Conservation (phyloP, 2,113 vertebrate genomes). For the Phodopus roborovskii region DNA sequence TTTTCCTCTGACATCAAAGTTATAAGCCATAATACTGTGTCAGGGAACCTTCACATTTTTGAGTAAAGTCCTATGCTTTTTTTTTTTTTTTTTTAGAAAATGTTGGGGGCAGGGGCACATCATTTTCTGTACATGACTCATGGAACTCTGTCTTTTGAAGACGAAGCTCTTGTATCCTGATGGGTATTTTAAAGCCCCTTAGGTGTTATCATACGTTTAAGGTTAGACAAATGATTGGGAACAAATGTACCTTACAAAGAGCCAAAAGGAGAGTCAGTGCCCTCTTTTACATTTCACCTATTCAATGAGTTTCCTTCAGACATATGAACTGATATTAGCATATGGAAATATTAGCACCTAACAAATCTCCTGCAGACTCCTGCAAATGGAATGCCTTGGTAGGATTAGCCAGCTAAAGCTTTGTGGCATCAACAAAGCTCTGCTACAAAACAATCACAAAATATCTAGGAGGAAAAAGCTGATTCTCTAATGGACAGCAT, state of each 20-base stretch:
- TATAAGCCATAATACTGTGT: background rate
- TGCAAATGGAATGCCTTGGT: slow-evolving; percentile 12
- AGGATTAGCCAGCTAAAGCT: background rate
- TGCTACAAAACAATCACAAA: slow-evolving; percentile 34
- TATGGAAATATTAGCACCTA: slow-evolving; percentile 8
- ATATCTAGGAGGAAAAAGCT: background rate
- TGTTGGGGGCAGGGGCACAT: background rate
- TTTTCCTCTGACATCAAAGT: background rate
- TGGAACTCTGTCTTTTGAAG: slow-evolving; percentile 23
- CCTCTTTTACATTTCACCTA: slow-evolving; percentile 11
- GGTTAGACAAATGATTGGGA: background rate
- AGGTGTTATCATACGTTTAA: background rate
- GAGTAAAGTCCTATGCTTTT: background rate
- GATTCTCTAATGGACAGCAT: slow-evolving; percentile 36
- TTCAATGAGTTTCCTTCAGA: background rate
- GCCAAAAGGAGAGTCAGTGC: background rate
- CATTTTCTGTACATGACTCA: background rate
- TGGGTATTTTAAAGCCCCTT: background rate
- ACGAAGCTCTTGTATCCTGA: background rate
- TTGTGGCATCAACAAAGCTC: slow-evolving; percentile 40
- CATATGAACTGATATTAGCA: background rate
- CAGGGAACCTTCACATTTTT: background rate
- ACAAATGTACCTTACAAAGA: background rate
- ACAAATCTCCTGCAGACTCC: background rate
- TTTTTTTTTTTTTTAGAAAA: background rate